A percentile compares a stretch with the other conserved stretches of the same genome.
phyloP scores from a whole-genome alignment of 2,113 vertebrate species.

The Ceyx melanurus region DNA sequence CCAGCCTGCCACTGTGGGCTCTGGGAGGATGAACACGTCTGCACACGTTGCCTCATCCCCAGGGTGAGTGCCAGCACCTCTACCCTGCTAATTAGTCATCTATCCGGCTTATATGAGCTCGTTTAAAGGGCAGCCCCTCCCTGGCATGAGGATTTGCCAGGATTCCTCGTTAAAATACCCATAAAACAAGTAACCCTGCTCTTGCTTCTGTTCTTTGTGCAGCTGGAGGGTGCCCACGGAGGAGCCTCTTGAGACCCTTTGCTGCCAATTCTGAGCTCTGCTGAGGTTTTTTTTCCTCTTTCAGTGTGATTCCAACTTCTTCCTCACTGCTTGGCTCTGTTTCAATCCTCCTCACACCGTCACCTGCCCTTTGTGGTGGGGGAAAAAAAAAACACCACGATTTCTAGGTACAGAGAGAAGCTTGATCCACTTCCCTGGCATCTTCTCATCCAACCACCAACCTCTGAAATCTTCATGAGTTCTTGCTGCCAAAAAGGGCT shows the following conservation, averaged over 20 bases:
- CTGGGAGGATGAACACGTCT: not conserved
- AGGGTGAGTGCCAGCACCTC: not conserved
- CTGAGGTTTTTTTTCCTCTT: not conserved
- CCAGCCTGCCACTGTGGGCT: not conserved
- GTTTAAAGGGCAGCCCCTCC: not conserved
- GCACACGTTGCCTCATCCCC: not conserved
- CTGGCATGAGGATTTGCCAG: not conserved
- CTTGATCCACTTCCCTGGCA: not conserved
- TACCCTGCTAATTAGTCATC: not conserved
- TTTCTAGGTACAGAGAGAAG: not conserved
- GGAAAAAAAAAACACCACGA: no score
- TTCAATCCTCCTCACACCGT: accelerated
- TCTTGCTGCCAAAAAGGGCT: not conserved
- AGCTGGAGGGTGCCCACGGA: not conserved
- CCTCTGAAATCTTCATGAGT: slow-evolving; percentile 32
- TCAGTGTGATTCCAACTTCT: not conserved
- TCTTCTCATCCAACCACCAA: not conserved
- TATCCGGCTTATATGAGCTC: not conserved
- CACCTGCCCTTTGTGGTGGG: no score
- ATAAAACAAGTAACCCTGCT: not conserved
- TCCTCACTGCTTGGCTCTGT: not conserved
- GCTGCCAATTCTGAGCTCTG: not conserved
- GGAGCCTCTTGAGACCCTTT: not conserved
- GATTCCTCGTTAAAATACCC: not conserved
- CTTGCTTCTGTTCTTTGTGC: not conserved